Evolutionary conservation across 2,113 vertebrate genomes (phyloP).

Genomic region (Heterotis niloticus): DNA sequence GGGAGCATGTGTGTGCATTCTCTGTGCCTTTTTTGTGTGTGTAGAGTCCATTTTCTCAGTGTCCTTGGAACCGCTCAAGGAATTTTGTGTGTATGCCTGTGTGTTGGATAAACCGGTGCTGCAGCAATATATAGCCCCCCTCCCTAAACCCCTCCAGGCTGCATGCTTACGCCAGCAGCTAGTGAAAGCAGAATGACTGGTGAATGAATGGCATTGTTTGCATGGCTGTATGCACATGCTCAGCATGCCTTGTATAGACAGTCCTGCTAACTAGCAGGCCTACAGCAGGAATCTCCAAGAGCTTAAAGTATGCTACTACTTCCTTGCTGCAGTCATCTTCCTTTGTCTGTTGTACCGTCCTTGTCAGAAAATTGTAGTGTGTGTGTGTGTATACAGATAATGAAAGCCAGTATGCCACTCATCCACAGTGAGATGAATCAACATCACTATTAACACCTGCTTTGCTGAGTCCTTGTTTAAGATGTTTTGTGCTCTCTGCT

Average conservation of each 20-base stretch:
- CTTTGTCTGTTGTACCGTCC: neutral
- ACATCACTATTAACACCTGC: neutral
- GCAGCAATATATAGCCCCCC: neutral
- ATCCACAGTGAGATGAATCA: neutral
- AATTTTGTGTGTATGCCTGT: neutral
- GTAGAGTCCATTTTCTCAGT: neutral
- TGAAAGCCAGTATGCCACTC: neutral
- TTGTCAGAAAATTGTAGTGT: neutral
- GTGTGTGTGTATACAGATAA: neutral
- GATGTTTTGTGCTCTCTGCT: neutral
- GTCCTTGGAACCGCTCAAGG: neutral
- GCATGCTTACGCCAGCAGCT: neutral
- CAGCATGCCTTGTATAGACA: neutral
- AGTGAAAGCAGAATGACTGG: slow-evolving; percentile 15
- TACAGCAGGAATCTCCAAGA: neutral
- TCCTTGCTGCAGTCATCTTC: neutral
- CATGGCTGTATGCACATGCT: neutral
- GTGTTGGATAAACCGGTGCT: slow-evolving; percentile 2
- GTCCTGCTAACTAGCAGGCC: neutral
- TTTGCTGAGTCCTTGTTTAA: too few relatives aligned
- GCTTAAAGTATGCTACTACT: neutral
- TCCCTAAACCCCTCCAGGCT: neutral
- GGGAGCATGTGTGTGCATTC: slow-evolving; percentile 34
- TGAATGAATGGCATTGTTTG: slow-evolving; percentile 36
- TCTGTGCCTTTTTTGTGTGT: neutral